Evolutionary conservation across 2,113 vertebrate genomes (phyloP), one percentile per base, ranked within the genome.

Genomic region (Ibidorhyncha struthersii): DNA sequence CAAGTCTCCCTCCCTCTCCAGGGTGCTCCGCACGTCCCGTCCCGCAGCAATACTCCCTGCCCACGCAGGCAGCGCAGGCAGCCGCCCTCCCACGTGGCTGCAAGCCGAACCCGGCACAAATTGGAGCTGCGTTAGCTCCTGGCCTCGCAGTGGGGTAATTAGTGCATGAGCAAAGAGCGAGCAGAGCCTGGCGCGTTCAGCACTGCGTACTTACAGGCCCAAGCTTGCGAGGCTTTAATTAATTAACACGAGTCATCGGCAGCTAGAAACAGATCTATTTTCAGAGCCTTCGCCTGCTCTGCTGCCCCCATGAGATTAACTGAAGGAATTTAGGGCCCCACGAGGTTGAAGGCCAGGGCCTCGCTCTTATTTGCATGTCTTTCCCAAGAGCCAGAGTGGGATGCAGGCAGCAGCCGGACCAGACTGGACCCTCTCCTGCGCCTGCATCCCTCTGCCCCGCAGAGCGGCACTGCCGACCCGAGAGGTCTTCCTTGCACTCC

Each of bases 251-350:
- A 96, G 90, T 96, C 96, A 87, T 69, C 73, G 19, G 96, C 90
- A 94, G 92, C 81, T 96, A 90, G 65, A 96, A 96, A 62, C 53
- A 53, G 89, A 89, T 88, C 96, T 95, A 89, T 94, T 94, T 91
- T 72, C 93, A 93, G 92, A 93, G 87, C 49, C 62, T 82, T 79
- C 10, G 26, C 87, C 72, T 52, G 82, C 90, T 91, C 59, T 93
- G 93, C 95, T 93, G 92, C 87, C 95, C 93, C 93, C 69, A 1
- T 34, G 92, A 96, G 93, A 96, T 93, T 90, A 67, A 65, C 49
- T 34, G 49, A 34, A 96, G 92, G 87, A 95, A 96, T 93, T 74
- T 81, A 91, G 61, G 77, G 56, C 81, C 83, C 65, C 23, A 0
- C 0, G 2, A 84, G 41, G 29, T 25, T 66, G 83, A 70, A 91